Evolutionary conservation across 2,113 vertebrate genomes (phyloP).

Genomic region (Oncorhynchus tshawytscha): DNA sequence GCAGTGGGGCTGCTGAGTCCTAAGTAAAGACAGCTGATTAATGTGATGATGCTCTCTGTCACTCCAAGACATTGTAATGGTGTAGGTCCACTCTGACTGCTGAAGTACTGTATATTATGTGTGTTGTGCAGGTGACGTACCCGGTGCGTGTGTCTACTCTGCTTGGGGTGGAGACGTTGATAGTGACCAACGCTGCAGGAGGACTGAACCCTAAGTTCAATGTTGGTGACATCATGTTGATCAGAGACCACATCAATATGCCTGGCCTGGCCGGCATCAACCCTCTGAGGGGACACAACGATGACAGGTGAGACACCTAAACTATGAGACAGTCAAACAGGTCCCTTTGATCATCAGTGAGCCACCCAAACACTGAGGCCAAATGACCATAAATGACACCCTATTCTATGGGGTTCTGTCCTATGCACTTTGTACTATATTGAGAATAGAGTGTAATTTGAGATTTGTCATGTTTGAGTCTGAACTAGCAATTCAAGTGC

Average conservation of each 20-base stretch:
- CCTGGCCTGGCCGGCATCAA: slow-evolving; percentile 26
- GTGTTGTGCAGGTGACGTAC: slow-evolving; percentile 24
- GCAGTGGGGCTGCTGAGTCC: slow-evolving; percentile 46
- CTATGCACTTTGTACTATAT: too few relatives aligned
- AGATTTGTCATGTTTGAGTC: too few relatives aligned
- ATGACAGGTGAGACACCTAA: background rate
- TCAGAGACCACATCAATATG: slow-evolving; percentile 33
- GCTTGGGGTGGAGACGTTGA: slow-evolving; percentile 30
- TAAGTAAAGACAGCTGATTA: slow-evolving; percentile 59
- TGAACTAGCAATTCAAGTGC: too few relatives aligned
- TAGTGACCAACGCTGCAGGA: slow-evolving; percentile 43
- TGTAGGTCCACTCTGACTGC: slow-evolving; percentile 46
- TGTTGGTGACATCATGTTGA: slow-evolving; percentile 44
- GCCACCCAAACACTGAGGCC: background rate
- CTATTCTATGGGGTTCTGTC: too few relatives aligned
- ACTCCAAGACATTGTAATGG: slow-evolving; percentile 60
- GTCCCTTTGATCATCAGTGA: too few relatives aligned
- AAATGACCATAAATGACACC: too few relatives aligned
- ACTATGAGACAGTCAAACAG: background rate
- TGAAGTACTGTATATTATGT: slow-evolving; percentile 4
- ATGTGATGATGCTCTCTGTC: slow-evolving; percentile 61
- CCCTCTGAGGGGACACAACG: slow-evolving; percentile 17
- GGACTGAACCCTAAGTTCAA: slow-evolving; percentile 23
- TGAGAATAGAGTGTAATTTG: too few relatives aligned
- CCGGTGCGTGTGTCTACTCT: slow-evolving; percentile 25